Percentiles rank a stretch among this genome's conserved stretches.
Evolutionary conservation across 2,113 vertebrate genomes (phyloP).

Genomic region (Saguinus imperator): DNA sequence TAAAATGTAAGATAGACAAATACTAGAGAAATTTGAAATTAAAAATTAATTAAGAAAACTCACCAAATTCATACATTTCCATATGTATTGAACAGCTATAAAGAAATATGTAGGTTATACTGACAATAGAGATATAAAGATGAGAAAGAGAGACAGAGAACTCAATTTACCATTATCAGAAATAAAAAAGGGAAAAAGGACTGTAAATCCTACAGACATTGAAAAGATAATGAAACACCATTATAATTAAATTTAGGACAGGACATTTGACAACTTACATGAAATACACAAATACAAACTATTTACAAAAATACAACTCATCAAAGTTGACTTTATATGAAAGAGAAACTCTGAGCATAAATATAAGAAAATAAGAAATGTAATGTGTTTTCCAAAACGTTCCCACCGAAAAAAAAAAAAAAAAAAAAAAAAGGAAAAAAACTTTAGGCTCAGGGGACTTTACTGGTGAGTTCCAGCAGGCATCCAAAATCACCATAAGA

Average conservation of each 20-base stretch:
- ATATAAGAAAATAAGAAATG: too few relatives aligned
- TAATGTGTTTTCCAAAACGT: background rate
- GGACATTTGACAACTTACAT: background rate
- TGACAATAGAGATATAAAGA: too few relatives aligned
- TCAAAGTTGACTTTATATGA: background rate
- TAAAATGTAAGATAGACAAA: background rate
- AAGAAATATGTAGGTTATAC: too few relatives aligned
- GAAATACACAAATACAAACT: background rate
- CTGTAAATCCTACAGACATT: too few relatives aligned
- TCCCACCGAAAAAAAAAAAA: background rate
- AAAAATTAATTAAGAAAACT: too few relatives aligned
- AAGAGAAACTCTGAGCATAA: background rate
- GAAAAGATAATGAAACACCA: background rate
- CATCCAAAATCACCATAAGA: background rate
- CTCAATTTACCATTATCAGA: background rate
- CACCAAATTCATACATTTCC: too few relatives aligned
- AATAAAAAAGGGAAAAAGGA: background rate
- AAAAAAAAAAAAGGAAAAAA: background rate
- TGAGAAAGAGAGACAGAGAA: too few relatives aligned
- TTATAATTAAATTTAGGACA: background rate
- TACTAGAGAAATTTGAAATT: background rate
- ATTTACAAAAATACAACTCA: background rate
- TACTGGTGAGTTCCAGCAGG: background rate
- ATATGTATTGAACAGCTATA: too few relatives aligned
- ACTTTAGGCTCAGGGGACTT: background rate